Evolutionary conservation across 2,113 vertebrate species (phyloP).

Genomic region (Festucalex cinctus): DNA sequence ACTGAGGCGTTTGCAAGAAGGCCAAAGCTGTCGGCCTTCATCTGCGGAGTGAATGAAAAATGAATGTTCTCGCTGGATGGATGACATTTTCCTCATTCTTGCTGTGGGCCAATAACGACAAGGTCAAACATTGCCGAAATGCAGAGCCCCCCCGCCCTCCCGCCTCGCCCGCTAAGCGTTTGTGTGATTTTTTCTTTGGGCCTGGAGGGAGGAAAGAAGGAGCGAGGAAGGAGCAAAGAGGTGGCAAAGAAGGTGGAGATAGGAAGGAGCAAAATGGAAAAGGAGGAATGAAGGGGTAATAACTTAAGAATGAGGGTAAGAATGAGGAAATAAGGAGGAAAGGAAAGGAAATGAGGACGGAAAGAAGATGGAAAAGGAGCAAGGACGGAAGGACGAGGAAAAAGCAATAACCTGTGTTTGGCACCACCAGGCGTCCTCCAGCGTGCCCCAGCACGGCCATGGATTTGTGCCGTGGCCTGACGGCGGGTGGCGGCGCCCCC

Average conservation of each 20-base stretch:
- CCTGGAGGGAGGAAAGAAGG: constrained; percentile 22
- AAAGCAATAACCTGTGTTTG: constrained; percentile 80
- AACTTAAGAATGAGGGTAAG: neutral
- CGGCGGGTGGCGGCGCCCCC: constrained; percentile 66
- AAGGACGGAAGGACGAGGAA: neutral
- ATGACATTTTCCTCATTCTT: constrained; percentile 24
- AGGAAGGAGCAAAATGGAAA: neutral
- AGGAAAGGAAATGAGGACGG: neutral
- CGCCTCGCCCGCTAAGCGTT: neutral
- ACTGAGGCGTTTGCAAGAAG: constrained; percentile 4
- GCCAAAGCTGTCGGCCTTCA: constrained; percentile 24
- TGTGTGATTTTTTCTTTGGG: neutral
- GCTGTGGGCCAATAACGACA: constrained; percentile 22
- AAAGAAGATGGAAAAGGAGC: neutral
- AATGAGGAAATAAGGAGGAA: neutral
- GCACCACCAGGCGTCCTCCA: constrained; percentile 85
- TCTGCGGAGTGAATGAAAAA: constrained; percentile 29
- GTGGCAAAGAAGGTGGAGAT: constrained; percentile 19
- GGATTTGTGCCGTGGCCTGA: constrained; percentile 74
- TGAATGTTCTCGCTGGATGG: constrained; percentile 14
- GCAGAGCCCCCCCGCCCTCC: neutral
- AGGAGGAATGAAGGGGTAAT: neutral
- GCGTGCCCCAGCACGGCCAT: constrained; percentile 82
- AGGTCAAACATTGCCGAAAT: constrained; percentile 29
- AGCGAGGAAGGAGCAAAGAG: neutral